Conservation (phyloP, 2,113 vertebrate genomes). For the Egretta garzetta region DNA sequence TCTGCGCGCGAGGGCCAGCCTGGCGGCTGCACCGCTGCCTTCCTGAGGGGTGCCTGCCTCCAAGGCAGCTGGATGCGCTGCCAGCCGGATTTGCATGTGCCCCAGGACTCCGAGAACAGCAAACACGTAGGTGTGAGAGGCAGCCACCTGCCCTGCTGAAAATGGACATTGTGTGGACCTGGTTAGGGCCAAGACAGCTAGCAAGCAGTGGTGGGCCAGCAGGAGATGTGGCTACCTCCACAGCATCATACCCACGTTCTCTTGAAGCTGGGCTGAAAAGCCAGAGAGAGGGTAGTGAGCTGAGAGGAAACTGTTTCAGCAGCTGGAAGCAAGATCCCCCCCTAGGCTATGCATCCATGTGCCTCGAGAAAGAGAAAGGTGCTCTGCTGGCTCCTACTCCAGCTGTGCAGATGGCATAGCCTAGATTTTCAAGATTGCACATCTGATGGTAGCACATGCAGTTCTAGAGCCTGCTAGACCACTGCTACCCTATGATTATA, state of each 20-base stretch:
- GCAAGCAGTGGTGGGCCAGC: neutral
- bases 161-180: neutral
- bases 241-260: fast-evolving
- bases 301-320: neutral
- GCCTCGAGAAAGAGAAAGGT: neutral
- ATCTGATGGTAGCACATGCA: neutral
- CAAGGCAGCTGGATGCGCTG: neutral
- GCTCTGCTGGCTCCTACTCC: neutral
- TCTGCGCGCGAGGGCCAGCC: neutral
- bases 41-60: neutral
- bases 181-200: neutral
- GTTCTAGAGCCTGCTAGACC: neutral
- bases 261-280: neutral
- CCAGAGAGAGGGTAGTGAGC: neutral
- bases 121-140: neutral
- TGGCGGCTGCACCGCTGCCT: neutral
- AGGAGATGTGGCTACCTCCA: neutral
- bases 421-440: neutral
- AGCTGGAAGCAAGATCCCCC: neutral
- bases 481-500: neutral
- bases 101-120: fast-evolving
- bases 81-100: neutral
- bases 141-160: neutral
- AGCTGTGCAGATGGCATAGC: neutral
- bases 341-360: neutral